Percentiles rank a stretch among this genome's conserved stretches.
Conservation (phyloP, 2,113 vertebrate species). For the Aspiorhynchus laticeps region DNA sequence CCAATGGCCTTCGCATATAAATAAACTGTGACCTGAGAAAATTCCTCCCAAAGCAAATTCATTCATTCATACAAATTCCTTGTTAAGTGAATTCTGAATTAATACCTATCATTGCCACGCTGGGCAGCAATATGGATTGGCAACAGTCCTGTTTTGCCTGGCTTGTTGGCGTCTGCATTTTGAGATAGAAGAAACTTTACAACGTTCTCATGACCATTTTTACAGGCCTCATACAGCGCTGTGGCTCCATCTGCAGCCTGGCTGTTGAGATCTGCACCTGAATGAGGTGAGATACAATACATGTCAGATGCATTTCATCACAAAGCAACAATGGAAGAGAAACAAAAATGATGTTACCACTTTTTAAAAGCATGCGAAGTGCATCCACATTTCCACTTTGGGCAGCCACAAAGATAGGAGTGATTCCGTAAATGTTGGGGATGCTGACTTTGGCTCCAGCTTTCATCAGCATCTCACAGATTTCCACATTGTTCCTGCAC, state of each 20-base stretch:
- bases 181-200: slow-evolving; percentile 85
- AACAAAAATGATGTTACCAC: slow-evolving; percentile 47
- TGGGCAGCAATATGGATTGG: slow-evolving; percentile 86
- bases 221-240: slow-evolving; percentile 86
- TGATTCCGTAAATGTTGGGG: slow-evolving; percentile 82
- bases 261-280: slow-evolving; percentile 86
- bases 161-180: slow-evolving; percentile 86
- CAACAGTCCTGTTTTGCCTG: slow-evolving; percentile 82
- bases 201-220: slow-evolving; percentile 80
- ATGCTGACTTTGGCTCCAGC: slow-evolving; percentile 83
- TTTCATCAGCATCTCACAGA: slow-evolving; percentile 80
- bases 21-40: neutral
- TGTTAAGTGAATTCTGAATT: slow-evolving; percentile 9
- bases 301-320: slow-evolving; percentile 8
- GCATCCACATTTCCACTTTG: slow-evolving; percentile 83
- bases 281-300: neutral
- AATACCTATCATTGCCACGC: slow-evolving; percentile 83
- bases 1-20: slow-evolving; percentile 9
- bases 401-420: slow-evolving; percentile 84
- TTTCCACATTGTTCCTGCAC: slow-evolving; percentile 81
- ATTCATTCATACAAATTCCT: neutral
- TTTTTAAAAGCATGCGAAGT: slow-evolving; percentile 78
- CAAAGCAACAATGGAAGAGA: neutral
- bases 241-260: slow-evolving; percentile 84
- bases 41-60: neutral